Evolutionary conservation across 1,140 invertebrate species (phyloP).

Genomic region (Ceratosolen solmsi): DNA sequence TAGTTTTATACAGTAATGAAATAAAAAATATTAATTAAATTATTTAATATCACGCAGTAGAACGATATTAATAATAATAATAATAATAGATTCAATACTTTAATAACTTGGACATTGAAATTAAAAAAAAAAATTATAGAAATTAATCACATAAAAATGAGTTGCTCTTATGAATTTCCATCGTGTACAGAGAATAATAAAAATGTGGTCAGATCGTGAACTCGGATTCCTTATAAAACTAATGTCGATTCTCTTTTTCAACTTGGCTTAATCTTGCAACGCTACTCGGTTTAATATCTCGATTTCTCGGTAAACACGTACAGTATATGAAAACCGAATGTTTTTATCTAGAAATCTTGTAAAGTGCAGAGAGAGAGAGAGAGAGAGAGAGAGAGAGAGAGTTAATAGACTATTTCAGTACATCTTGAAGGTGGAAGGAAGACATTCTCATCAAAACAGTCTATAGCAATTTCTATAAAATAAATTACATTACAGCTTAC

Average conservation of each 20-base stretch:
- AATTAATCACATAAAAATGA: neutral
- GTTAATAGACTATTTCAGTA: neutral
- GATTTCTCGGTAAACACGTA: neutral
- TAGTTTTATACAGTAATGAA: too few species aligned
- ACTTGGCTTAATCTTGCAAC: neutral
- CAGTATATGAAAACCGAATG: neutral
- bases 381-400: neutral
- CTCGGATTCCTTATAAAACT: neutral
- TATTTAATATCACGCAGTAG: too few species aligned
- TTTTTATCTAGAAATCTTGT: conserved; percentile 21
- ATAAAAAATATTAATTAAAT: too few species aligned
- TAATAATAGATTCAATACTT: too few species aligned
- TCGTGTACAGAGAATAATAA: neutral
- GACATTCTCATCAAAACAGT: neutral
- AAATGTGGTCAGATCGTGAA: neutral
- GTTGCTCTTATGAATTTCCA: neutral
- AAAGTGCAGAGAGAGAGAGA: neutral
- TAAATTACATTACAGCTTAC: too few species aligned
- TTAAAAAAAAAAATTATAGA: neutral
- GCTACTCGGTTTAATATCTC: conserved; percentile 3
- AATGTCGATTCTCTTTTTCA: neutral
- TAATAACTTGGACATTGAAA: too few species aligned
- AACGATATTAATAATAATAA: too few species aligned
- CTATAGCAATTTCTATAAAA: neutral
- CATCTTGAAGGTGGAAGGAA: neutral